Percentiles rank a stretch among this genome's conserved stretches.
These are phyloP conservation scores for Pissodes strobi DNA, from an alignment of 1,140 invertebrate genomes.

Conservation along the genomic window DNA sequence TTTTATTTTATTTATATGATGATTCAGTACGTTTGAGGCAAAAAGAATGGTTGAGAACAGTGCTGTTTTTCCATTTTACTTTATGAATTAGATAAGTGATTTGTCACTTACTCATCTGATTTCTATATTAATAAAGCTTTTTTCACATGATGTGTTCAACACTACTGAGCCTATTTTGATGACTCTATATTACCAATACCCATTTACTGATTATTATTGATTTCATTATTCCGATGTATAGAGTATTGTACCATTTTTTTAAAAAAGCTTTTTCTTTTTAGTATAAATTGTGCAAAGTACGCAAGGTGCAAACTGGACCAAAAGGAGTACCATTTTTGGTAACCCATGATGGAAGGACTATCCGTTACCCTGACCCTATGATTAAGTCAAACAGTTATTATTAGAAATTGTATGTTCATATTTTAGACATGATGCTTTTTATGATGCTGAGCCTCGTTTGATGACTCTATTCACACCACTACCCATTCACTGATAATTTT, in stretches of 20 bases:
- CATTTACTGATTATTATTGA: slow-evolving; percentile 27
- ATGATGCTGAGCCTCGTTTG: slow-evolving; percentile 27
- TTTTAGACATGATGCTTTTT: slow-evolving; percentile 26
- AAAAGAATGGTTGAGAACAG: slow-evolving; percentile 18
- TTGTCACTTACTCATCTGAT: slow-evolving; percentile 41
- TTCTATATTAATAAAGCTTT: too few relatives aligned
- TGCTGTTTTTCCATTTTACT: slow-evolving; percentile 12
- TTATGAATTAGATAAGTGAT: slow-evolving; percentile 29
- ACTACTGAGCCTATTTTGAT: slow-evolving; percentile 28
- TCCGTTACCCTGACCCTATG: slow-evolving; percentile 97
- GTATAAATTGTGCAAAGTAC: slow-evolving; percentile 99
- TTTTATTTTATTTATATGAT: too few relatives aligned
- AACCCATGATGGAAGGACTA: slow-evolving; percentile 97
- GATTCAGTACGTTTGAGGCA: slow-evolving; percentile 14
- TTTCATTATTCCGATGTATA: too few relatives aligned
- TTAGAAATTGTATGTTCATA: too few relatives aligned
- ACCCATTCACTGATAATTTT: slow-evolving; percentile 37
- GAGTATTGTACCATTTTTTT: too few relatives aligned
- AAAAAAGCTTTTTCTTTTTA: too few relatives aligned
- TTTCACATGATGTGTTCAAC: slow-evolving; percentile 20
- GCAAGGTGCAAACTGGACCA: slow-evolving; percentile 82
- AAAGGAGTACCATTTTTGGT: slow-evolving; percentile 95
- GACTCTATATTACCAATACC: slow-evolving; percentile 33
- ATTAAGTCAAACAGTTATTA: too few relatives aligned
- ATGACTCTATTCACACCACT: slow-evolving; percentile 35